phyloP scores from a whole-genome alignment of 2,888 invertebrate species.

The Nasonovia ribisnigri region DNA sequence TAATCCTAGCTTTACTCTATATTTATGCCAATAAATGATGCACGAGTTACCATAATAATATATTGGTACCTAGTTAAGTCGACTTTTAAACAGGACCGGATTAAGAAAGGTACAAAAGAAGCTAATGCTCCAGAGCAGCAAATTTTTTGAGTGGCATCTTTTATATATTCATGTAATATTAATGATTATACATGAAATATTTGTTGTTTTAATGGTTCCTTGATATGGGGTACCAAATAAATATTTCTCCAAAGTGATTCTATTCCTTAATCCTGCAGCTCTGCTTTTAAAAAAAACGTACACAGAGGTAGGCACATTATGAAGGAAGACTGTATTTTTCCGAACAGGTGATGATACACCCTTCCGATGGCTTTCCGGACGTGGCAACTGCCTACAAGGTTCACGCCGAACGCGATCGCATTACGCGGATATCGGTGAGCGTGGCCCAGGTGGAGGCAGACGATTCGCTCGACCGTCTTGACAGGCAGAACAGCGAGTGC shows the following conservation, averaged over 20 bases:
- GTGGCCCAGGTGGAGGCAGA: slow-evolving; percentile 62
- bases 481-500: slow-evolving; percentile 36
- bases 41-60: background rate
- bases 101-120: too few species aligned
- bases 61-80: background rate
- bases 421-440: slow-evolving; percentile 62
- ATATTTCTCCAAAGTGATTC: too few species aligned
- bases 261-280: too few species aligned
- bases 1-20: too few species aligned
- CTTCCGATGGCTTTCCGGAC: slow-evolving; percentile 65
- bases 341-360: slow-evolving; percentile 66
- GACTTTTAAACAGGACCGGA: background rate
- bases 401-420: slow-evolving; percentile 41
- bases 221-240: too few species aligned
- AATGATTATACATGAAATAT: too few species aligned
- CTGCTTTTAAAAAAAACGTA: background rate
- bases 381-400: slow-evolving; percentile 63
- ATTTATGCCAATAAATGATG: too few species aligned
- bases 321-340: background rate
- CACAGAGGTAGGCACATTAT: background rate
- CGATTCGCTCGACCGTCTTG: slow-evolving; percentile 54
- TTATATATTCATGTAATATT: too few species aligned
- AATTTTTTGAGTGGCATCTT: too few species aligned
- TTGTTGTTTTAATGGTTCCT: too few species aligned
- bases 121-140: too few species aligned